Percentiles rank a stretch among this genome's conserved stretches.
Evolutionary conservation across 2,113 vertebrate species (phyloP).

Genomic region (Triplophysa tibetana): DNA sequence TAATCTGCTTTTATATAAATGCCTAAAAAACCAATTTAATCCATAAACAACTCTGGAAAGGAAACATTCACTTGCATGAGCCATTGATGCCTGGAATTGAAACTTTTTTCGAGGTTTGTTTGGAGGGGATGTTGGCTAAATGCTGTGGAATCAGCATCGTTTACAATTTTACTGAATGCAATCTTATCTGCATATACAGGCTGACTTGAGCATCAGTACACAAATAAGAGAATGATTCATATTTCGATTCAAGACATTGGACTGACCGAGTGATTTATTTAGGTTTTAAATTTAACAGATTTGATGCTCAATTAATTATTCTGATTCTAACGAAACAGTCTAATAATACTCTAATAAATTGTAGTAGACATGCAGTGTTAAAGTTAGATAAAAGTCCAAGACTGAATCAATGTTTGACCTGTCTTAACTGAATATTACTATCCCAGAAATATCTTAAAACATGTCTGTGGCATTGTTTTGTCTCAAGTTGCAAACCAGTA

Average conservation of each 20-base stretch:
- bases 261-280: neutral
- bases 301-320: neutral
- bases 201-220: neutral
- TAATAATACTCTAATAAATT: no score
- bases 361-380: no score
- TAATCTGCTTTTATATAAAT: slow-evolving; percentile 72
- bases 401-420: no score
- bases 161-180: slow-evolving; percentile 11
- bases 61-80: slow-evolving; percentile 60
- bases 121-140: slow-evolving; percentile 39
- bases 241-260: neutral
- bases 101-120: slow-evolving; percentile 65
- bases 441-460: no score
- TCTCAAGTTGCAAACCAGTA: no score
- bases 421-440: no score
- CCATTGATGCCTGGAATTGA: slow-evolving; percentile 58
- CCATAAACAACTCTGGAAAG: slow-evolving; percentile 69
- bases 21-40: slow-evolving; percentile 68
- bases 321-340: no score
- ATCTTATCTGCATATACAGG: neutral
- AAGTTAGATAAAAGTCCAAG: no score
- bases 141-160: slow-evolving; percentile 28
- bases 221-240: neutral
- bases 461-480: no score
- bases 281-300: neutral